Conservation (phyloP, 2,888 invertebrate genomes). For the Pterobdella sp. region DNA sequence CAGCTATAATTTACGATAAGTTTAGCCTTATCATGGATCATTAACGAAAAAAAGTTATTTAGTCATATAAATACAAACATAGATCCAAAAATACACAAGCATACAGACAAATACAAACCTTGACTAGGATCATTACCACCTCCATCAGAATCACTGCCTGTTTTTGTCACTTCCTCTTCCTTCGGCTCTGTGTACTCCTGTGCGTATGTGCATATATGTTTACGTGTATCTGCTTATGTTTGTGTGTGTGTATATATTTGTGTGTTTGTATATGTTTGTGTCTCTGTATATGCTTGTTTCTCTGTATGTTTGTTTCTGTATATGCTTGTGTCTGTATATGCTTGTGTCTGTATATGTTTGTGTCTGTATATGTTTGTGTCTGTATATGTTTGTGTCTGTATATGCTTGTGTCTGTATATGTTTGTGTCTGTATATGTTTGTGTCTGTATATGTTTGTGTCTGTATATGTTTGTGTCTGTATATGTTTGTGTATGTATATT, state of each 20-base stretch:
- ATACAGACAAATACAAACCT: too few relatives aligned
- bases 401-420: background rate
- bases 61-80: too few relatives aligned
- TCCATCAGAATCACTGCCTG: too few relatives aligned
- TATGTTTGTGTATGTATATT: background rate
- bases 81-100: too few relatives aligned
- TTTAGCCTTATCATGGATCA: too few relatives aligned
- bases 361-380: slow-evolving; percentile 5
- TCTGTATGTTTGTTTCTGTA: slow-evolving; percentile 2
- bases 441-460: background rate
- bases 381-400: background rate
- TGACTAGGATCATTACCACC: too few relatives aligned
- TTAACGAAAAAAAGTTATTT: too few relatives aligned
- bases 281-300: slow-evolving; percentile 1
- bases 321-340: background rate
- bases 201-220: background rate
- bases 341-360: slow-evolving; percentile 10
- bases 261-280: background rate
- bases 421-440: background rate
- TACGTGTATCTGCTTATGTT: background rate
- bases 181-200: too few relatives aligned
- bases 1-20: too few relatives aligned
- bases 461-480: background rate
- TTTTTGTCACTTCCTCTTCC: too few relatives aligned
- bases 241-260: background rate